Conservation (phyloP, 1,140 invertebrate genomes). For the Halesus radiatus region DNA sequence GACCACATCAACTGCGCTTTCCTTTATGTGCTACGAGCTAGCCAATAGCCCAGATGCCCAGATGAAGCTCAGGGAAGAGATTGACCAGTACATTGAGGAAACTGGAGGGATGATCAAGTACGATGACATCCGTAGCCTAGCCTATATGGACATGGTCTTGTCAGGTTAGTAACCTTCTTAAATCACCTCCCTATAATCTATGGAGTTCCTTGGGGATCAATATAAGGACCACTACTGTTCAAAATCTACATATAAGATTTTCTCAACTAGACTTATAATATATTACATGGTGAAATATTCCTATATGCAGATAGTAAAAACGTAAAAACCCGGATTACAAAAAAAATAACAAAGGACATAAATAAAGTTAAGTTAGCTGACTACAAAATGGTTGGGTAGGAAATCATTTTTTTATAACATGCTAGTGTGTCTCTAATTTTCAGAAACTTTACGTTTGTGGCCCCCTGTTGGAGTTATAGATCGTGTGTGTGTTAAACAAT, state of each 20-base stretch:
- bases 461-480: conserved; percentile 63
- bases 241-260: too few relatives aligned
- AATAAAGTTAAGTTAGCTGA: too few relatives aligned
- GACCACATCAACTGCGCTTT: conserved; percentile 66
- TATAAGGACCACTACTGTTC: too few relatives aligned
- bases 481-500: conserved; percentile 63
- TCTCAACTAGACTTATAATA: too few relatives aligned
- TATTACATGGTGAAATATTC: too few relatives aligned
- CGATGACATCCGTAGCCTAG: conserved; percentile 60
- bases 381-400: too few relatives aligned
- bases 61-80: conserved; percentile 65
- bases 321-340: too few relatives aligned
- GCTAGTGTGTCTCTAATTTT: neutral
- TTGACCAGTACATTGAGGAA: conserved; percentile 59
- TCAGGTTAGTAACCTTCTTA: conserved; percentile 56
- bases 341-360: too few relatives aligned
- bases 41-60: conserved; percentile 67
- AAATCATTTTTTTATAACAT: neutral
- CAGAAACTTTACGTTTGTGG: conserved; percentile 70
- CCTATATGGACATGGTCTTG: conserved; percentile 64
- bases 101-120: conserved; percentile 60
- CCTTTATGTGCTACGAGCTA: conserved; percentile 63
- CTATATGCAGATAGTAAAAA: too few relatives aligned
- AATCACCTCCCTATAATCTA: too few relatives aligned
- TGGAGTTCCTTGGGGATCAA: too few relatives aligned